Percentiles rank a stretch among this genome's conserved stretches.
Conservation (phyloP, 2,888 invertebrate genomes). For the Tetramorium bicarinatum region DNA sequence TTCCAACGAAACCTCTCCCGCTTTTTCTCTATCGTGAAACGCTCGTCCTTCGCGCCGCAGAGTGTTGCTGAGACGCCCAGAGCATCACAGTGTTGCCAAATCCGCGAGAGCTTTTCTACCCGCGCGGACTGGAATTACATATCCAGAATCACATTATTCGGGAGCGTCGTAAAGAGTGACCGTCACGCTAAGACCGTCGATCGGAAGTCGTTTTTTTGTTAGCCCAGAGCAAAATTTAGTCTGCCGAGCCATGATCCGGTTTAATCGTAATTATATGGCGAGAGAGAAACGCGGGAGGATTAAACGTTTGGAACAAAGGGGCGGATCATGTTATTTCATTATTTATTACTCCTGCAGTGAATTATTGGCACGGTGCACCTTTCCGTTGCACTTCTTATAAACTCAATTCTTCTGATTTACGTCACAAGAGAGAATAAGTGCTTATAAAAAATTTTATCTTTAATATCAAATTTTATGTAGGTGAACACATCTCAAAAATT, state of each 20-base stretch:
- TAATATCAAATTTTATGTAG: neutral
- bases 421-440: neutral
- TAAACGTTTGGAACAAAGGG: slow-evolving; percentile 52
- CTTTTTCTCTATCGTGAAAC: slow-evolving; percentile 73
- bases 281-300: slow-evolving; percentile 46
- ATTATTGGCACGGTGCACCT: slow-evolving; percentile 46
- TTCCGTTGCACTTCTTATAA: slow-evolving; percentile 40
- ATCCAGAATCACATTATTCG: slow-evolving; percentile 65
- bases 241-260: slow-evolving; percentile 47
- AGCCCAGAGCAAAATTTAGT: slow-evolving; percentile 46
- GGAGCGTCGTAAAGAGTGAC: slow-evolving; percentile 53
- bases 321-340: slow-evolving; percentile 51
- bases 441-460: neutral
- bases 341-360: slow-evolving; percentile 49
- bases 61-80: slow-evolving; percentile 84
- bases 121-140: slow-evolving; percentile 63
- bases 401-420: slow-evolving; percentile 40
- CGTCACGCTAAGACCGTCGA: slow-evolving; percentile 39
- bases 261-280: slow-evolving; percentile 55
- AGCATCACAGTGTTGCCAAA: slow-evolving; percentile 80
- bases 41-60: slow-evolving; percentile 84
- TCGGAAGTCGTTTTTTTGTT: slow-evolving; percentile 40
- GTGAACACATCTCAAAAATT: neutral
- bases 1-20: slow-evolving; percentile 59
- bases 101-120: slow-evolving; percentile 76